Base-by-base conservation (phyloP, 2,888 invertebrate genomes). In the Stictocephala bisonia region DNA sequence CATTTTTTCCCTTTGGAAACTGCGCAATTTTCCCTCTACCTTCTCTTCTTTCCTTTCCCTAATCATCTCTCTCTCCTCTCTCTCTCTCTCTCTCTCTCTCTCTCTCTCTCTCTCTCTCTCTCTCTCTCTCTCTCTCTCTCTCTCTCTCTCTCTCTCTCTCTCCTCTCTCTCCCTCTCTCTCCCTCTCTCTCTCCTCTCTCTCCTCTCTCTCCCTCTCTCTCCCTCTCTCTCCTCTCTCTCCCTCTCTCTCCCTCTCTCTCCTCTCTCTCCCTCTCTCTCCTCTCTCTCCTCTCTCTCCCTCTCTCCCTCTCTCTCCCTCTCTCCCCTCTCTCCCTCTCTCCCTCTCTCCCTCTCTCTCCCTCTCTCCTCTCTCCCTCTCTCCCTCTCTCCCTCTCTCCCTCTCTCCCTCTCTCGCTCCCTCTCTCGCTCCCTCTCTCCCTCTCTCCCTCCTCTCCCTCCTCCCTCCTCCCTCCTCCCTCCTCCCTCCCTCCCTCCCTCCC, bases 21-120 rank as follows among this genome's bases (percentile, higher is more conserved):
- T n/a, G n/a, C n/a, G n/a, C n/a, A n/a, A n/a, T n/a, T n/a, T n/a
- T n/a, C n/a, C n/a, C n/a, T n/a, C n/a, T n/a, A n/a, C n/a, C n/a
- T n/a, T n/a, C n/a, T n/a, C n/a, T n/a, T n/a, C n/a, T n/a, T 60
- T 51, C 60, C 35, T 29, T 29, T 27, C 24, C 29, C 6, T 20
- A 22, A 31, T 35, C 24, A 31, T 35, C 60, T 13, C 60, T 60
- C 60, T 13, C 60, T 35, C 35, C 60, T 35, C n/a, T n/a, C n/a
- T n/a, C n/a, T n/a, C n/a, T n/a, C n/a, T n/a, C n/a, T n/a, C n/a
- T n/a, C n/a, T n/a, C n/a, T n/a, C n/a, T n/a, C n/a, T n/a, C n/a
- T n/a, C n/a, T n/a, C n/a, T n/a, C n/a, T n/a, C n/a, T n/a, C n/a
- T n/a, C n/a, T n/a, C n/a, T n/a, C n/a, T n/a, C n/a, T n/a, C n/a